Conservation (phyloP, 2,888 invertebrate genomes). For the Melieria crassipennis region DNA sequence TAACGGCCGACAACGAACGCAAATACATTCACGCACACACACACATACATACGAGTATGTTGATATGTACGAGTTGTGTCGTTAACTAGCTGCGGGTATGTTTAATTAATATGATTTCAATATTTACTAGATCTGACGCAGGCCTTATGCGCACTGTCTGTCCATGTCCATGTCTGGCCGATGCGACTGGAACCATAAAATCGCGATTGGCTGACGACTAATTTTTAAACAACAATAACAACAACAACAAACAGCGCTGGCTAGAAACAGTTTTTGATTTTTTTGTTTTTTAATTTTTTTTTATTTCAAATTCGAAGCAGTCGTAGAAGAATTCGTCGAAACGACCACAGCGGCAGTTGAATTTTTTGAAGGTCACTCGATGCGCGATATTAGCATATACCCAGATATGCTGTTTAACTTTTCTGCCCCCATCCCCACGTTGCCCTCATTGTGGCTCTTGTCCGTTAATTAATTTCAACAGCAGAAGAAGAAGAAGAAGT, state of each 20-base stretch:
- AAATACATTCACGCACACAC: not conserved
- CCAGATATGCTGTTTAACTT: conserved; percentile 27
- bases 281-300: too few relatives aligned
- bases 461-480: conserved; percentile 31
- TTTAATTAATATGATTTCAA: too few relatives aligned
- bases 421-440: not conserved
- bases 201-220: too few relatives aligned
- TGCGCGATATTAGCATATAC: conserved; percentile 34
- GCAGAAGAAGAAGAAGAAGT: conserved; percentile 23
- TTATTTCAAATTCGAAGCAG: too few relatives aligned
- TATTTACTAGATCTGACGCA: too few relatives aligned
- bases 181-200: too few relatives aligned
- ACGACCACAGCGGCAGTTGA: conserved; percentile 26
- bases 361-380: conserved; percentile 42
- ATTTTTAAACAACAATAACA: conserved; percentile 21
- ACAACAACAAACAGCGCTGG: conserved; percentile 1
- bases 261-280: not conserved
- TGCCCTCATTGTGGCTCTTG: not conserved
- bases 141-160: too few relatives aligned
- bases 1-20: not conserved
- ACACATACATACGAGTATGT: conserved; percentile 1
- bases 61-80: too few relatives aligned
- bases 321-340: too few relatives aligned
- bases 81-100: too few relatives aligned
- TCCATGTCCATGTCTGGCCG: too few relatives aligned